These are phyloP conservation scores for Drosophila nasuta DNA, from an alignment of 1,140 invertebrate species.

Conservation along the genomic window DNA sequence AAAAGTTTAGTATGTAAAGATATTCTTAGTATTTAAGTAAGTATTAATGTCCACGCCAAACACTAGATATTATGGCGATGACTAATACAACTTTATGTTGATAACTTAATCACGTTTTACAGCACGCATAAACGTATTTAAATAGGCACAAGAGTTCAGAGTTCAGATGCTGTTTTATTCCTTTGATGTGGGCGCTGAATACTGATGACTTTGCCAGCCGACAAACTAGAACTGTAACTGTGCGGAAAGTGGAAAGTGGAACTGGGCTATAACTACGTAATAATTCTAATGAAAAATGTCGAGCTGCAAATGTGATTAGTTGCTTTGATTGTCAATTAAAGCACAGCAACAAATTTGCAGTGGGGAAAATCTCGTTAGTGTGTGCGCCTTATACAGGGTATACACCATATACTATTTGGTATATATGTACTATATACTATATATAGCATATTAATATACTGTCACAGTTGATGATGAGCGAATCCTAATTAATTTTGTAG, in stretches of 20 bases:
- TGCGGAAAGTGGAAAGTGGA: neutral
- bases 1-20: too few species aligned
- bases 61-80: neutral
- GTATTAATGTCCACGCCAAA: neutral
- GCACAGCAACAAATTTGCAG: conserved; percentile 75
- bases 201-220: conserved; percentile 48
- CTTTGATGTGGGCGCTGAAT: conserved; percentile 74
- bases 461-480: conserved; percentile 70
- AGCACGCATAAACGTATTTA: conserved; percentile 45
- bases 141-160: conserved; percentile 18
- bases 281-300: conserved; percentile 83
- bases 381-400: conserved; percentile 22
- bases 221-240: conserved; percentile 10
- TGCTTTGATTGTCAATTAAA: conserved; percentile 82
- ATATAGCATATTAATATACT: conserved; percentile 36
- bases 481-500: conserved; percentile 79
- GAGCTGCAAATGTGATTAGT: conserved; percentile 80
- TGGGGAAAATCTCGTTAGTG: conserved; percentile 60
- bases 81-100: neutral
- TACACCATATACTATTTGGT: conserved; percentile 2
- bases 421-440: conserved; percentile 18
- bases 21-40: too few species aligned
- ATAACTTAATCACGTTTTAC: conserved; percentile 11
- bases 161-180: conserved; percentile 56
- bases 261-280: conserved; percentile 69